Evolutionary conservation across 2,888 invertebrate genomes (phyloP), one percentile per base, ranked within the genome.

Genomic region (Aspidiotus rigidus): DNA sequence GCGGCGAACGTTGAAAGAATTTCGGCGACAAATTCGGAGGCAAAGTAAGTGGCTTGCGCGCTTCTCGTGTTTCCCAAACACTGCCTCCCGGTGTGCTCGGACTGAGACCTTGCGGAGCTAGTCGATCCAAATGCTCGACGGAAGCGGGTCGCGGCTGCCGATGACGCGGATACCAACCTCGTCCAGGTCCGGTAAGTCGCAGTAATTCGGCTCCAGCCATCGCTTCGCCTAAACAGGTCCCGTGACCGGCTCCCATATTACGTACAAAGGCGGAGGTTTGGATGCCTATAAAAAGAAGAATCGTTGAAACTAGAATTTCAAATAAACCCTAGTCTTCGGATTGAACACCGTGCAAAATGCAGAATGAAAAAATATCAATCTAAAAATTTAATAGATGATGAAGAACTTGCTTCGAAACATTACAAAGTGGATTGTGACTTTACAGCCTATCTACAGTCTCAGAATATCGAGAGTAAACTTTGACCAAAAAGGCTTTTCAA

Each of bases 1-100:
- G 83, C 62, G 90, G 90, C 73, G 90, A 90, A 80, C 89, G 88
- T 78, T 91, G 89, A 82, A 91, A 88, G 83, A 91, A 91, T 80
- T 90, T 90, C 75, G 91, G 91, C 73, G 90, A 90, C 77, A 91
- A 82, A 82, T 91, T 91, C 71, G 91, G 91, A 69, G 91, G 91
- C 76, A 91, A 82, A n/a, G 91, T 91, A 73, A 90, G 82, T 7
- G 91, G 91, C 77, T 91, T 91, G 76, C 90, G 83, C 76, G 80
- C 73, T 81, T 83, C 76, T 76, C 85, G 75, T 72, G 82, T 76
- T 71, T 75, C 75, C 75, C 76, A 76, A 8, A 74, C 74, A 42
- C 73, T 73, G 13, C 74, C 71, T 7, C 71, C 70, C n/a, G 66
- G 71, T 10, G 74, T 73, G 39, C 73, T 71, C 59, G 75, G 73